Evolutionary conservation across 2,888 invertebrate genomes (phyloP), one percentile per base, ranked within the genome.

Genomic region (Coelinius sp.): DNA sequence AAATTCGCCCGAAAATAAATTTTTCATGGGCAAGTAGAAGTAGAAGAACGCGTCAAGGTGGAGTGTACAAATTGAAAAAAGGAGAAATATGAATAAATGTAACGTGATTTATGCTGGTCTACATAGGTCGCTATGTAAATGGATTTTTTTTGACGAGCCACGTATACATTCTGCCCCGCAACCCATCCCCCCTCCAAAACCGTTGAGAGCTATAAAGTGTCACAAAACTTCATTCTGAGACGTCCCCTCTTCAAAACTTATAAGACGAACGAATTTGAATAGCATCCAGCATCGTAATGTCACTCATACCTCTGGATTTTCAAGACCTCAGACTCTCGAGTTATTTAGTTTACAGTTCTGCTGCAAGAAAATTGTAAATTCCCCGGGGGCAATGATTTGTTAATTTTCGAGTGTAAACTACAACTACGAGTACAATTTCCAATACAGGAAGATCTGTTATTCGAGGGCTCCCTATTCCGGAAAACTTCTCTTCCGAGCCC

Each of bases 1-100:
- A 46, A 65, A 70, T 65, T 70, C 38, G 25, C 41, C 31, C 62
- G 53, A 35, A n/a, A 68, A 64, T 27, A n/a, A 67, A 70, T 64
- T 46, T 25, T 53, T 35, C 31, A 59, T 59, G 31, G 59, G 12
- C 17, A 31, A 35, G 31, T 5, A 8, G 25, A 35, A 35, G 59
- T 35, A 35, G 31, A n/a, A 59, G 59, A 31, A 35, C 20, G 46
- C 14, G 46, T 14, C 46, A 49, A 20, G 46, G 17, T 49, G 46
- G 35, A n/a, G n/a, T 49, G 46, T 20, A 49, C 20, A 20, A 59
- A 59, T 59, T 7, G 25, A 46, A 62, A 20, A 17, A 1, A 44
- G 2, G 20, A 22, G 8, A 46, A 49, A 24, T 22, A 35, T n/a
- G 25, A 44, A 46, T 31, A 22, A 27, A 53, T 67, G 31, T 66